phyloP scores from a whole-genome alignment of 2,888 invertebrate species.

The Timema cristinae region DNA sequence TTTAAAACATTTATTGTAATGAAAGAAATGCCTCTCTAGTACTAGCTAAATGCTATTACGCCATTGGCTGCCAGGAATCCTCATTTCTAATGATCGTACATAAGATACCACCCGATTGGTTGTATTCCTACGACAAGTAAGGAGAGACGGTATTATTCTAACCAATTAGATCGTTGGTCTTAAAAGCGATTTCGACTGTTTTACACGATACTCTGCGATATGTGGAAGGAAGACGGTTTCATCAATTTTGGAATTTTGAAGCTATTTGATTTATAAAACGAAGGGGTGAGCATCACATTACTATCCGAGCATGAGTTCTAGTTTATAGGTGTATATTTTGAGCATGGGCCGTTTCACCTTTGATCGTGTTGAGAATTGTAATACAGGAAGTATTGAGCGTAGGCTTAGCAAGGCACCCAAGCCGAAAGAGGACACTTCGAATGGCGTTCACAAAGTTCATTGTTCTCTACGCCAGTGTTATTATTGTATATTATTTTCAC shows the following conservation, averaged over 20 bases:
- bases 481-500: conserved; percentile 23
- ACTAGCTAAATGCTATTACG: conserved; percentile 33
- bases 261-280: conserved; percentile 34
- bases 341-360: conserved; percentile 23
- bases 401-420: conserved; percentile 43
- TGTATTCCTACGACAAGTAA: conserved; percentile 47
- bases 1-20: neutral
- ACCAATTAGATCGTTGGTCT: conserved; percentile 49
- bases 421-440: conserved; percentile 50
- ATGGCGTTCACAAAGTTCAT: conserved; percentile 56
- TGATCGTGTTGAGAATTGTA: conserved; percentile 22
- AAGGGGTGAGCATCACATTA: conserved; percentile 37
- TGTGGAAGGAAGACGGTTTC: conserved; percentile 31
- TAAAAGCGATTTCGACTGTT: conserved; percentile 37
- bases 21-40: conserved; percentile 30
- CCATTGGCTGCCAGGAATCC: conserved; percentile 47
- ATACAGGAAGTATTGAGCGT: conserved; percentile 43
- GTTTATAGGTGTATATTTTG: conserved; percentile 15
- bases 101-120: conserved; percentile 42
- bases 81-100: conserved; percentile 43
- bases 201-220: conserved; percentile 37
- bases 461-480: conserved; percentile 44
- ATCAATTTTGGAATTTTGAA: conserved; percentile 34
- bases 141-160: conserved; percentile 49
- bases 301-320: conserved; percentile 27